Evolutionary conservation across 2,797 vertebrate genomes (phyloP).

Genomic region (Poliocrania exsul): DNA sequence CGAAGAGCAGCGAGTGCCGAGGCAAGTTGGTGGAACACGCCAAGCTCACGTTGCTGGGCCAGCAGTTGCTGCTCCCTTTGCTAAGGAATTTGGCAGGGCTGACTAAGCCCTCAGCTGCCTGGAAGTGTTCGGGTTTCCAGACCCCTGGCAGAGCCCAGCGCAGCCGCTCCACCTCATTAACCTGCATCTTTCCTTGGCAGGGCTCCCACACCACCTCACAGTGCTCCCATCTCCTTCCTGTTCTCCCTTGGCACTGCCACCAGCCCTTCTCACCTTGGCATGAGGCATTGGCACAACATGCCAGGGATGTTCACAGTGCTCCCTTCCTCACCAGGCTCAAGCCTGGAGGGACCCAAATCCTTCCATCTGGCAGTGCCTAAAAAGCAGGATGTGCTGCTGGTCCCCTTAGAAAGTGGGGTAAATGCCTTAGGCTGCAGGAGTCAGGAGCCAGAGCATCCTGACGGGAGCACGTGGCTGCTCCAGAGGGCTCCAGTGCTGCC

Average conservation of each 20-base stretch:
- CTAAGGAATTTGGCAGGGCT: conserved; percentile 44
- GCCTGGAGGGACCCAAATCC: not conserved
- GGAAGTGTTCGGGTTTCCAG: not conserved
- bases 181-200: conserved; percentile 30
- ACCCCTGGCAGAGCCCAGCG: not conserved
- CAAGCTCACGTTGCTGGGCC: not conserved
- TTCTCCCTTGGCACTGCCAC: not conserved
- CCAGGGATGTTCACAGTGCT: not conserved
- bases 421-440: not conserved
- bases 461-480: fast-evolving
- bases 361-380: not conserved
- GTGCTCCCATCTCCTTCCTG: not conserved
- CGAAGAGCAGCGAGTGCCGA: not conserved
- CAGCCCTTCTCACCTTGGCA: not conserved
- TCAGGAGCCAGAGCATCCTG: not conserved
- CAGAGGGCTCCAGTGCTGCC: fast-evolving
- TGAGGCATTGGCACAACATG: not conserved
- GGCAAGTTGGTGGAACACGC: not conserved
- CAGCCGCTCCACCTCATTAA: not conserved
- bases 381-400: not conserved
- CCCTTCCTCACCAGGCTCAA: not conserved
- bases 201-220: not conserved
- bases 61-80: not conserved
- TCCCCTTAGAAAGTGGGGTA: not conserved
- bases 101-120: conserved; percentile 14